A percentile compares a stretch with the other conserved stretches of the same genome.
phyloP scores from a whole-genome alignment of 1,140 invertebrate genomes.

The Goniozus legneri region DNA sequence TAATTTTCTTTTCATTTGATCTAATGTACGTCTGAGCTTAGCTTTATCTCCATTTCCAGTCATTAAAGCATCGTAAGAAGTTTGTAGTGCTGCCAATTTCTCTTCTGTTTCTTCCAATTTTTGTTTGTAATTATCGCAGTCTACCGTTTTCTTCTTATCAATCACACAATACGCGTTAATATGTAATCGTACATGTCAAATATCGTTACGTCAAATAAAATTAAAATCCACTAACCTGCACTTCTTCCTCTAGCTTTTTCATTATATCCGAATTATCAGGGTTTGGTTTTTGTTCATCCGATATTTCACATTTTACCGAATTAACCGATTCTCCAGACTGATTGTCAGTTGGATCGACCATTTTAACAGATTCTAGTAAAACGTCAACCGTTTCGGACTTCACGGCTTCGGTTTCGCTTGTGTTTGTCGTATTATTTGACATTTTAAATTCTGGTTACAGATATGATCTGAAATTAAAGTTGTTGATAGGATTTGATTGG shows the following conservation, averaged over 20 bases:
- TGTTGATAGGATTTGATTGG: too few relatives aligned
- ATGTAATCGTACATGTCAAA: not conserved
- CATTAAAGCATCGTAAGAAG: conserved; percentile 9
- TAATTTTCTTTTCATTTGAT: conserved; percentile 36
- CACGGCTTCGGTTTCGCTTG: too few relatives aligned
- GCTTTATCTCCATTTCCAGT: conserved; percentile 23
- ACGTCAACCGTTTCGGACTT: too few relatives aligned
- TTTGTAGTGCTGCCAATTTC: conserved; percentile 28
- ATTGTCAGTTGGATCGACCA: too few relatives aligned
- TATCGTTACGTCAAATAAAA: too few relatives aligned
- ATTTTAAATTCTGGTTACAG: too few relatives aligned
- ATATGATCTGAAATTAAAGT: too few relatives aligned
- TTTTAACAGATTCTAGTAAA: too few relatives aligned
- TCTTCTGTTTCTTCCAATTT: conserved; percentile 34
- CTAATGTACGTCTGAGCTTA: conserved; percentile 27
- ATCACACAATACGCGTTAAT: not conserved
- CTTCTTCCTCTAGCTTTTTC: conserved; percentile 5
- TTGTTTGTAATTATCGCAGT: conserved; percentile 37
- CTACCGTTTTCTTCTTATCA: conserved; percentile 31
- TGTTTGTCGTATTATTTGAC: too few relatives aligned
- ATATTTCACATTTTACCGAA: too few relatives aligned
- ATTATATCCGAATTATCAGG: conserved; percentile 9
- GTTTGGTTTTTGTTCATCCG: conserved; percentile 4
- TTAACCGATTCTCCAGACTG: too few relatives aligned
- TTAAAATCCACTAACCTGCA: conserved; percentile 15